Conservation (phyloP, 2,113 vertebrate genomes). For the Pampusana beccarii region DNA sequence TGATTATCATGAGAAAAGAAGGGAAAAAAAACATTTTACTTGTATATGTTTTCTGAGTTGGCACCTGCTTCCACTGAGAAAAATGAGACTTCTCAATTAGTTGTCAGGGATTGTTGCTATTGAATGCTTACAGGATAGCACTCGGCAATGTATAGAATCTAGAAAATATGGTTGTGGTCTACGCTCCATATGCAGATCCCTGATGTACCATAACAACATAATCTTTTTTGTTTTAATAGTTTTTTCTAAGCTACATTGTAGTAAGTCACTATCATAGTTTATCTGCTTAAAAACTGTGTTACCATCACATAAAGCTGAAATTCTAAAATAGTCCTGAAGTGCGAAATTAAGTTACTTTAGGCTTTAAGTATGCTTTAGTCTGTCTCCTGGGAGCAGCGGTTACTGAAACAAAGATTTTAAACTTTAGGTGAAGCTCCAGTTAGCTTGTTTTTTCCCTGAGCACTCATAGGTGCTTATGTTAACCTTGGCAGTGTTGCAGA, state of each 20-base stretch:
- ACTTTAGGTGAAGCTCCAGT: neutral
- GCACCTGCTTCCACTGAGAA: neutral
- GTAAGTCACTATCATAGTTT: neutral
- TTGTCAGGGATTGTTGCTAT: neutral
- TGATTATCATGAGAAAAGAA: neutral
- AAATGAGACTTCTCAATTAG: neutral
- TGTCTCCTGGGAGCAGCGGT: neutral
- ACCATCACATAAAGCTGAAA: neutral
- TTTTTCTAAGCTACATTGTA: neutral
- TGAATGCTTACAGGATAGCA: neutral
- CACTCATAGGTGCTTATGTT: neutral
- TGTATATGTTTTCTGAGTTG: neutral
- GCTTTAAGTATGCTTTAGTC: neutral
- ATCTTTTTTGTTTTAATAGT: neutral
- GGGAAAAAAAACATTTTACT: neutral
- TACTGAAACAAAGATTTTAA: neutral
- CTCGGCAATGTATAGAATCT: neutral
- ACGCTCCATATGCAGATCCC: neutral
- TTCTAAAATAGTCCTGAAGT: neutral
- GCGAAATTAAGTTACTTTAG: neutral
- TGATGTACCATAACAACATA: neutral
- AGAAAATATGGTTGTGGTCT: neutral
- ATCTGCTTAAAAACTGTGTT: neutral
- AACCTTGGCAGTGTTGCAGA: neutral
- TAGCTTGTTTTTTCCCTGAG: neutral